Conservation (phyloP, 2,797 vertebrate species). For the Lithobates sylvaticus region DNA sequence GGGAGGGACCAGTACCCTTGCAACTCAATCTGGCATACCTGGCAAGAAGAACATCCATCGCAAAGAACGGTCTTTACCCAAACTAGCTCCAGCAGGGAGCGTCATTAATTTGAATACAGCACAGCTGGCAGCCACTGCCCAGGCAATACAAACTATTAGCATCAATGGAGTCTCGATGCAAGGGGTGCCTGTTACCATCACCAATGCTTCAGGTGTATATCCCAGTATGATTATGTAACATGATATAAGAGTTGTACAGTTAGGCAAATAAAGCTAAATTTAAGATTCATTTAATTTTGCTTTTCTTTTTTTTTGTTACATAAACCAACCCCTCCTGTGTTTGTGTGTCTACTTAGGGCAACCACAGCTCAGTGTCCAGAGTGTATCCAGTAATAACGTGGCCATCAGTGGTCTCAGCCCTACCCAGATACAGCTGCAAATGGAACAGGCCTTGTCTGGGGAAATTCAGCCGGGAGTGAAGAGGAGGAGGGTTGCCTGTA, state of each 20-base stretch:
- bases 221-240: slow-evolving; percentile 26
- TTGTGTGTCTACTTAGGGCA: slow-evolving; percentile 80
- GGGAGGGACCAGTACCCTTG: slow-evolving; percentile 66
- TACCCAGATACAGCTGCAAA: slow-evolving; percentile 87
- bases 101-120: slow-evolving; percentile 87
- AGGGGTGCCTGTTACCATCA: slow-evolving; percentile 95
- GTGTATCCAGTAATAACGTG: slow-evolving; percentile 88
- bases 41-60: slow-evolving; percentile 70
- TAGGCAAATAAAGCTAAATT: neutral
- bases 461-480: slow-evolving; percentile 92
- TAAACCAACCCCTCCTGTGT: slow-evolving; percentile 31
- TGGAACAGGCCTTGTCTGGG: slow-evolving; percentile 90
- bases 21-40: slow-evolving; percentile 59
- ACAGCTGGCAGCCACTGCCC: slow-evolving; percentile 85
- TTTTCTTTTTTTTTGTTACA: slow-evolving; percentile 33
- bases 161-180: slow-evolving; percentile 97
- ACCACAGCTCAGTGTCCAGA: slow-evolving; percentile 94
- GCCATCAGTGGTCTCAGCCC: slow-evolving; percentile 87
- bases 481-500: slow-evolving; percentile 94
- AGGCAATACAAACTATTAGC: slow-evolving; percentile 95
- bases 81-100: slow-evolving; percentile 92
- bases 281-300: slow-evolving; percentile 21
- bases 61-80: slow-evolving; percentile 91
- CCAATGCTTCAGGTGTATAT: slow-evolving; percentile 87
- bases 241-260: slow-evolving; percentile 4